A percentile compares a stretch with the other conserved stretches of the same genome.
These are phyloP conservation scores for Nephrotoma flavescens DNA, from an alignment of 2,888 invertebrate species.

Conservation along the genomic window DNA sequence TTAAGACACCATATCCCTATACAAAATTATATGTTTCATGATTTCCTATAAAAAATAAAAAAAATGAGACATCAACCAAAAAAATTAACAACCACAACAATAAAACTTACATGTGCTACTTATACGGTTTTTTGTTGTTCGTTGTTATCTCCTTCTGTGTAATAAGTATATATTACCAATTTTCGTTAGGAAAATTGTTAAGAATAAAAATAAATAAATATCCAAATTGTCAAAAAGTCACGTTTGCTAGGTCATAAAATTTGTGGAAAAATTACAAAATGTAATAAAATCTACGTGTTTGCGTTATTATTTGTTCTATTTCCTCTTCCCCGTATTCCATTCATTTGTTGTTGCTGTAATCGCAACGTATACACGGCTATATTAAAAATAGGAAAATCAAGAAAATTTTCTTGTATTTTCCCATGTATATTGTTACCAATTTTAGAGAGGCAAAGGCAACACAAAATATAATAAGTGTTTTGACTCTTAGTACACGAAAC, in stretches of 20 bases:
- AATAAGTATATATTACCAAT: background rate
- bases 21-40: background rate
- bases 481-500: background rate
- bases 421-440: background rate
- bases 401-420: background rate
- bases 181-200: background rate
- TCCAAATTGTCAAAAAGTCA: background rate
- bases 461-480: background rate
- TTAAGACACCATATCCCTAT: background rate
- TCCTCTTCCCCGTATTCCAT: background rate
- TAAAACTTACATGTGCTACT: background rate
- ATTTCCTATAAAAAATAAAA: background rate
- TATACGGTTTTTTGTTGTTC: background rate
- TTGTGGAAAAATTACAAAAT: background rate
- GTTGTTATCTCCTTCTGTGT: background rate
- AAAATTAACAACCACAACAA: background rate
- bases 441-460: background rate
- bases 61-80: background rate
- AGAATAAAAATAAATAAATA: background rate
- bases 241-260: background rate
- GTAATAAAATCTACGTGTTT: background rate
- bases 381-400: background rate
- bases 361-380: background rate
- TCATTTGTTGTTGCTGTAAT: background rate
- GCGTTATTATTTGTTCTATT: background rate